Conservation (phyloP, 2,797 vertebrate species). For the Chelonia mydas region DNA sequence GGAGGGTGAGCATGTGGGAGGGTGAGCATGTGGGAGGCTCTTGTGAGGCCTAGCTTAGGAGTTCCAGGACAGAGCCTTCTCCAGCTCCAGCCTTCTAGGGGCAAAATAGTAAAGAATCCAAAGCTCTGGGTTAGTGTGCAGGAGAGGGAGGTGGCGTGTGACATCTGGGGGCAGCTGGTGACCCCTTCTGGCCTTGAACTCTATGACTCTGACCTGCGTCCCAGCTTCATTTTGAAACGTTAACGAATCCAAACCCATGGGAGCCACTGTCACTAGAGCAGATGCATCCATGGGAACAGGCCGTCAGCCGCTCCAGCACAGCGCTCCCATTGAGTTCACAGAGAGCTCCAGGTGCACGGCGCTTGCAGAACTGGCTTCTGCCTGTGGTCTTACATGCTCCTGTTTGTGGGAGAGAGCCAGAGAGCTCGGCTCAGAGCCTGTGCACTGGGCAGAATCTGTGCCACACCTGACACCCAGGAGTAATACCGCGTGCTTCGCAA, state of each 20-base stretch:
- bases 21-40: accelerated
- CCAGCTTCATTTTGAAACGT: neutral
- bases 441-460: neutral
- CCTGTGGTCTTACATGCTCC: neutral
- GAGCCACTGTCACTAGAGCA: neutral
- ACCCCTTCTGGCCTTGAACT: neutral
- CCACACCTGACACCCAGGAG: neutral
- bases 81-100: neutral
- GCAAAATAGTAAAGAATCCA: neutral
- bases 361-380: neutral
- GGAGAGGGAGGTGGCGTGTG: neutral
- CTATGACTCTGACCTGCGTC: neutral
- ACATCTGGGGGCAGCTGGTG: neutral
- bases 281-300: neutral
- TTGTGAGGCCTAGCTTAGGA: neutral
- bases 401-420: neutral
- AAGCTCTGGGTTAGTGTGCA: neutral
- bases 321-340: neutral
- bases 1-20: accelerated
- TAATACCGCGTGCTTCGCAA: neutral
- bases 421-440: neutral
- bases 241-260: neutral
- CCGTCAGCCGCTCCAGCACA: neutral
- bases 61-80: neutral
- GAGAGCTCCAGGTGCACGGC: neutral